Evolutionary conservation across 2,113 vertebrate genomes (phyloP), one percentile per base, ranked within the genome.

Genomic region (Notarius lentiginosus): DNA sequence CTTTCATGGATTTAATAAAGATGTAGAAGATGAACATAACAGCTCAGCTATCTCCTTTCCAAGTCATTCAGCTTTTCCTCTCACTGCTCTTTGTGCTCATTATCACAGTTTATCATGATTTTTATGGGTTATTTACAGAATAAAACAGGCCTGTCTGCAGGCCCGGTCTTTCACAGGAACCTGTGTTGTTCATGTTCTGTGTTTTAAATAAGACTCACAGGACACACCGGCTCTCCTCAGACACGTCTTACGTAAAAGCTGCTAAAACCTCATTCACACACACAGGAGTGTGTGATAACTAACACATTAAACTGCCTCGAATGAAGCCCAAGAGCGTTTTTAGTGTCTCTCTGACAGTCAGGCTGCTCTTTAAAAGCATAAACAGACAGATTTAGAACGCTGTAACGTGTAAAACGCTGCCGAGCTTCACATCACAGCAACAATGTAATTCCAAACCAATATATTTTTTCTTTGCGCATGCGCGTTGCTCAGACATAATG

Each of bases 401-500:
- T 55, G 72, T 1, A 41, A 41, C 0, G 41, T 41, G 41, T 41
- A 66, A 85, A 61, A 18, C 9, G 2, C 5, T 11, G 15, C 17
- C 17, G 5, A 53, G 20, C 83, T 81, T 51, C 49, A 63, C n/a
- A 55, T 82, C 61, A 47, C 12, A 56, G 12, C 85, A 87, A 82
- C 82, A 72, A 82, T 82, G 34, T 84, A 55, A 87, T 89, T 81
- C 24, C 30, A 82, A 79, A 1, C 76, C 81, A 84, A 86, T 68
- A 88, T 63, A 58, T 91, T 41, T 1, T n/a, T 91, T 34, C 10
- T 12, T 15, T 84, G 87, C 93, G 92, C 92, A 93, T 92, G 93
- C 91, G 93, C 90, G 93, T n/a, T 84, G 90, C 84, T 89, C 91
- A 91, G 92, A 92, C 95, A 91, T 94, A 94, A 93, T 87, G 90